A percentile compares a stretch with the other conserved stretches of the same genome.
Evolutionary conservation across 2,113 vertebrate genomes (phyloP).

Genomic region (Erpornis zantholeuca): DNA sequence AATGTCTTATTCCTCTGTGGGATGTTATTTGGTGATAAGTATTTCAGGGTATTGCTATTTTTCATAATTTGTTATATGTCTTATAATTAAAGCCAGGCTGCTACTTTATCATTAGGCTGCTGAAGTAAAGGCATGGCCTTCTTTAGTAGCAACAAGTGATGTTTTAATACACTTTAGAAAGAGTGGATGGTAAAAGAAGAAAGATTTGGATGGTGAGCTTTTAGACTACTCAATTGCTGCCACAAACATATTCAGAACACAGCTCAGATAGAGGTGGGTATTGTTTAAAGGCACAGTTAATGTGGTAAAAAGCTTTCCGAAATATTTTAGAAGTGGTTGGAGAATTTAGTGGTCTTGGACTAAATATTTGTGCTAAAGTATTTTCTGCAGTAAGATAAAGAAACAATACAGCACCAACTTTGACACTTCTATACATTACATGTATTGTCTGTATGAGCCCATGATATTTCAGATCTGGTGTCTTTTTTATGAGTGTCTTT

Average conservation of each 20-base stretch:
- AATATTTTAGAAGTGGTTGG: background rate
- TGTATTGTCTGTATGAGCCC: background rate
- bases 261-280: background rate
- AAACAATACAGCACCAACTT: background rate
- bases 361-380: background rate
- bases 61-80: background rate
- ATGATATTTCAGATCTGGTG: background rate
- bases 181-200: background rate
- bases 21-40: background rate
- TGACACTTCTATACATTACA: background rate
- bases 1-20: background rate
- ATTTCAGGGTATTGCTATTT: background rate
- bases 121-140: background rate
- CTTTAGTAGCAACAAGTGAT: background rate
- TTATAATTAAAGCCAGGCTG: background rate
- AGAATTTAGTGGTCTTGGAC: background rate
- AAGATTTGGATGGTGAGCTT: background rate
- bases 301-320: background rate
- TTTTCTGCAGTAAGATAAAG: background rate
- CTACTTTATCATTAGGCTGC: background rate
- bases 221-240: background rate
- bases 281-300: accelerated
- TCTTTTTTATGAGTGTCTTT: background rate
- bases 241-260: background rate
- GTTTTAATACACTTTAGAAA: background rate